phyloP scores from a whole-genome alignment of 2,888 invertebrate genomes.

The Mayetiola destructor region DNA sequence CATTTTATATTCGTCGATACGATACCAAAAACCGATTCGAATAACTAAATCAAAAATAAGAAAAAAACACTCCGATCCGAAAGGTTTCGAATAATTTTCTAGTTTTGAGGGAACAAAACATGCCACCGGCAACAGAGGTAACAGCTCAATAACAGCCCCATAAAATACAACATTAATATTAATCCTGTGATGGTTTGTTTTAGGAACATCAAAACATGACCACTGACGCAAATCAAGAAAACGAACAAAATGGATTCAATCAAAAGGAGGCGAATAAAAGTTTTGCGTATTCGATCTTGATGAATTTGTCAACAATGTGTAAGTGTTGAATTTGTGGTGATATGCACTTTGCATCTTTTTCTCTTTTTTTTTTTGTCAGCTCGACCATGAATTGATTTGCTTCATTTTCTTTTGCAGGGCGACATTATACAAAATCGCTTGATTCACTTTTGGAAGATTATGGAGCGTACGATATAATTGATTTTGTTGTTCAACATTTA shows the following conservation, averaged over 20 bases:
- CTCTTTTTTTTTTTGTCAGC: neutral
- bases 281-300: neutral
- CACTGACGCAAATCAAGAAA: neutral
- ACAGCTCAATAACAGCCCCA: neutral
- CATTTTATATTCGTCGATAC: neutral
- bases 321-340: neutral
- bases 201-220: neutral
- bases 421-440: neutral
- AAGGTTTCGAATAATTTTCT: neutral
- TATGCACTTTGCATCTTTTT: neutral
- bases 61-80: neutral
- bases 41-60: neutral
- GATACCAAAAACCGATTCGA: neutral
- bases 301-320: constrained; percentile 7
- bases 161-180: neutral
- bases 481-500: constrained; percentile 19
- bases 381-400: neutral
- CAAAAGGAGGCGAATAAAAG: neutral
- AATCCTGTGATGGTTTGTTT: neutral
- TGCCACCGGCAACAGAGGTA: constrained; percentile 8
- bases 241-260: neutral
- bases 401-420: neutral
- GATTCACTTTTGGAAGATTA: constrained; percentile 6
- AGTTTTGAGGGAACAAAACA: neutral
- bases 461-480: constrained; percentile 17